A percentile compares a stretch with the other conserved stretches of the same genome.
Conservation (phyloP, 2,797 vertebrate genomes). For the Catamblyrhynchus diadema region DNA sequence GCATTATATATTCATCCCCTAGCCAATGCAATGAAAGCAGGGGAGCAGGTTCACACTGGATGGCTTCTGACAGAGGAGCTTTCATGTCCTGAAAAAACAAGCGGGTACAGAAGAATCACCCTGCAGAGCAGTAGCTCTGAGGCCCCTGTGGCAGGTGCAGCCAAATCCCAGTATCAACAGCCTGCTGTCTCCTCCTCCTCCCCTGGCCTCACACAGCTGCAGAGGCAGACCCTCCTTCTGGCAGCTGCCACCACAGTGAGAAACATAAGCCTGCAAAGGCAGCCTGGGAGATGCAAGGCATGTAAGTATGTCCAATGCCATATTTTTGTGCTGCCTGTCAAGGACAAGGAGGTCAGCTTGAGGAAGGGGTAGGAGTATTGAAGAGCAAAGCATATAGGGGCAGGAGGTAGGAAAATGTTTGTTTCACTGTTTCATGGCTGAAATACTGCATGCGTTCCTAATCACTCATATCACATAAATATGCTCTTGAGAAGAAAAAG, state of each 20-base stretch:
- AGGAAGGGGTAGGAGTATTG: neutral
- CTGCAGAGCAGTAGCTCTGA: neutral
- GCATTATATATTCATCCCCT: neutral
- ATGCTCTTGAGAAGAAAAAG: neutral
- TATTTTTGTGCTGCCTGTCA: neutral
- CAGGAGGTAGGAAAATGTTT: neutral
- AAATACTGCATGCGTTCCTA: neutral
- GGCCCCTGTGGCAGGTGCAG: neutral
- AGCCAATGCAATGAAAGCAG: neutral
- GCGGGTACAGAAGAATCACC: neutral
- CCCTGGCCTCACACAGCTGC: neutral
- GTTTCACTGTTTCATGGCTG: neutral
- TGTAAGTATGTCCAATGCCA: too few species aligned
- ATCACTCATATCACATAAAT: neutral
- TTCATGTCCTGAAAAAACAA: neutral
- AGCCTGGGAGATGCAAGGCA: neutral
- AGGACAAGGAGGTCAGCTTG: neutral
- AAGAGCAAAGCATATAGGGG: neutral
- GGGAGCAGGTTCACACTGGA: neutral
- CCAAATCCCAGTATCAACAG: neutral
- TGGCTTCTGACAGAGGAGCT: neutral
- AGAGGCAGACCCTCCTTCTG: neutral
- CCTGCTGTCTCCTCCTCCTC: neutral
- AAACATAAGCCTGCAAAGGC: rapidly evolving
- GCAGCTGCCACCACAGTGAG: neutral